These are phyloP conservation scores for Nephila pilipes DNA, from an alignment of 1,140 invertebrate species.

Conservation along the genomic window DNA sequence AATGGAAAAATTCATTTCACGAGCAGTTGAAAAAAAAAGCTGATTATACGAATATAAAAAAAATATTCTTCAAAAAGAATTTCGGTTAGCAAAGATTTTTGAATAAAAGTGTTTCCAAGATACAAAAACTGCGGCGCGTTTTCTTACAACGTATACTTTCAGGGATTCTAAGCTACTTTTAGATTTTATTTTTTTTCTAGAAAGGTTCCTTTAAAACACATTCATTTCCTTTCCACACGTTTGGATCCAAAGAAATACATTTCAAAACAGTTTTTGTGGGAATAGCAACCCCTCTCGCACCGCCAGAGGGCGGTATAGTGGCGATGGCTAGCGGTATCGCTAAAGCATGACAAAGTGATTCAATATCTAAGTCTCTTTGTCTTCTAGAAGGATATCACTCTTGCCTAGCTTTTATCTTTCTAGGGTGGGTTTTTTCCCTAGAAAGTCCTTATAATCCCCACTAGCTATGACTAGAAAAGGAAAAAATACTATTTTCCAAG, in stretches of 20 bases:
- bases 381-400: slow-evolving; percentile 12
- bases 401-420: slow-evolving; percentile 3
- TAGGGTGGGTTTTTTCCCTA: no score
- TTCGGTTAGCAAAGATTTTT: no score
- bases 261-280: neutral
- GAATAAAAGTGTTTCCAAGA: no score
- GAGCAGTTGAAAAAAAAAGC: no score
- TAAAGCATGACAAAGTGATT: slow-evolving; percentile 62
- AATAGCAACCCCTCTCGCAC: neutral
- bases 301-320: neutral
- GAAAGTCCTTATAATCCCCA: neutral
- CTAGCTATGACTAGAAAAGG: neutral
- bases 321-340: neutral
- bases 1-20: no score
- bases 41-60: no score
- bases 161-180: no score
- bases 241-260: neutral
- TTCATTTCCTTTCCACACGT: neutral
- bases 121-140: no score
- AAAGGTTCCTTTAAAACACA: no score
- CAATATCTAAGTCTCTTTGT: slow-evolving; percentile 48
- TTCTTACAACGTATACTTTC: no score
- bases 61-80: no score
- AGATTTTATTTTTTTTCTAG: no score
- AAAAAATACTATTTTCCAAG: neutral